Conservation (phyloP, 2,113 vertebrate genomes). For the Bagarius yarrelli region DNA sequence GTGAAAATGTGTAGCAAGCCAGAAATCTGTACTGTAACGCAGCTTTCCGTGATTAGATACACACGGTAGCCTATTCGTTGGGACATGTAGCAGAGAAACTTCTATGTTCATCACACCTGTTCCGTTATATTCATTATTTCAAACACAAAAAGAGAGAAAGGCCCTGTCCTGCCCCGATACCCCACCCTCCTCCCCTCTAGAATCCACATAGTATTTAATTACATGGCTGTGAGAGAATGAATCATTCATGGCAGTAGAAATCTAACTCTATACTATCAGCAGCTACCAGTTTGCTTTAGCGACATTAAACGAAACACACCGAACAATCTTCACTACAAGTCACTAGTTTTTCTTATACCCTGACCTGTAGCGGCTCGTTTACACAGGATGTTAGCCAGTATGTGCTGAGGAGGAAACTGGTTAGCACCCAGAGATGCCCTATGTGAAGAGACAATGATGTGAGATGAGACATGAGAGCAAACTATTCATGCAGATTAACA, state of each 20-base stretch:
- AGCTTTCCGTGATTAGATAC: slow-evolving; percentile 15
- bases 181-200: neutral
- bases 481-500: slow-evolving; percentile 12
- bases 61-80: slow-evolving; percentile 18
- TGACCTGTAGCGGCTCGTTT: slow-evolving; percentile 41
- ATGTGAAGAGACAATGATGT: slow-evolving; percentile 26
- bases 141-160: slow-evolving; percentile 4
- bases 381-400: slow-evolving; percentile 22
- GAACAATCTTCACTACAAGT: slow-evolving; percentile 24
- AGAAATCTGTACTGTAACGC: slow-evolving; percentile 29
- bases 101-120: slow-evolving; percentile 25
- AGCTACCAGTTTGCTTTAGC: slow-evolving; percentile 35
- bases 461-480: slow-evolving; percentile 18
- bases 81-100: slow-evolving; percentile 9
- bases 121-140: slow-evolving; percentile 17
- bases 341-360: slow-evolving; percentile 42
- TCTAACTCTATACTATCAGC: slow-evolving; percentile 33
- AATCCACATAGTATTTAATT: slow-evolving; percentile 23
- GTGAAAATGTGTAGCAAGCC: slow-evolving; percentile 50
- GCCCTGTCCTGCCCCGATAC: neutral
- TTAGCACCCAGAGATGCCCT: slow-evolving; percentile 41
- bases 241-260: slow-evolving; percentile 25
- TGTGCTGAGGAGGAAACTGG: slow-evolving; percentile 20
- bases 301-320: slow-evolving; percentile 24
- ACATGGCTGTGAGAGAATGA: slow-evolving; percentile 27